Evolutionary conservation across 2,888 invertebrate genomes (phyloP).

Genomic region (Lottia gigantea): DNA sequence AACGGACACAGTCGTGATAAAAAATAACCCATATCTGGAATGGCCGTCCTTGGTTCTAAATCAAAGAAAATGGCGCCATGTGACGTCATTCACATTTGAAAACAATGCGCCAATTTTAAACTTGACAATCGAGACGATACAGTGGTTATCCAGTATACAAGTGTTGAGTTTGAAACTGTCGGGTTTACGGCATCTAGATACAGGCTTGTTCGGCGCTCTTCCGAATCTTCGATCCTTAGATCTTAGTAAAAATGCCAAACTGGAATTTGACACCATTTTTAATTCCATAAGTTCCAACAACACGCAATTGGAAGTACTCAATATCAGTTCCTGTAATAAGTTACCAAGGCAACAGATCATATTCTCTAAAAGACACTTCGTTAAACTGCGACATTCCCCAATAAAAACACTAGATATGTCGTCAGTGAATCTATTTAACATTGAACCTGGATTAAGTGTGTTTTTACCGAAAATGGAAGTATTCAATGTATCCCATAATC

Average conservation of each 20-base stretch:
- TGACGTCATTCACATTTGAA: not conserved
- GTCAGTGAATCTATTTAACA: not conserved
- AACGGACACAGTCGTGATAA: not conserved
- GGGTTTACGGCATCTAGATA: not conserved
- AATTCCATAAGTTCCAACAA: not conserved
- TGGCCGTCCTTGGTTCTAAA: not conserved
- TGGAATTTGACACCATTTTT: not conserved
- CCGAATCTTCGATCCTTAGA: not conserved
- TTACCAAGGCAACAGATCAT: not conserved
- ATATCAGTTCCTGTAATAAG: not conserved
- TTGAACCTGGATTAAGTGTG: not conserved
- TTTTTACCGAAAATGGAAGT: constrained; percentile 4
- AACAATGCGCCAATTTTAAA: not conserved
- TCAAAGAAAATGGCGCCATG: not conserved
- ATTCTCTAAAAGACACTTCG: not conserved
- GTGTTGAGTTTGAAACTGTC: not conserved
- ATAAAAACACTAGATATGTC: not conserved
- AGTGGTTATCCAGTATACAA: not conserved
- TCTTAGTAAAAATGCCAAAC: not conserved
- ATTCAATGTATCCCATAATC: not conserved
- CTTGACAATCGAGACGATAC: not conserved
- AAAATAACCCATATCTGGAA: not conserved
- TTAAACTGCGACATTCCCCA: not conserved
- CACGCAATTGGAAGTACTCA: not conserved
- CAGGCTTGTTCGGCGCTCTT: not conserved